phyloP scores from a whole-genome alignment of 2,888 invertebrate genomes.

The Acanthoscelides obtectus region DNA sequence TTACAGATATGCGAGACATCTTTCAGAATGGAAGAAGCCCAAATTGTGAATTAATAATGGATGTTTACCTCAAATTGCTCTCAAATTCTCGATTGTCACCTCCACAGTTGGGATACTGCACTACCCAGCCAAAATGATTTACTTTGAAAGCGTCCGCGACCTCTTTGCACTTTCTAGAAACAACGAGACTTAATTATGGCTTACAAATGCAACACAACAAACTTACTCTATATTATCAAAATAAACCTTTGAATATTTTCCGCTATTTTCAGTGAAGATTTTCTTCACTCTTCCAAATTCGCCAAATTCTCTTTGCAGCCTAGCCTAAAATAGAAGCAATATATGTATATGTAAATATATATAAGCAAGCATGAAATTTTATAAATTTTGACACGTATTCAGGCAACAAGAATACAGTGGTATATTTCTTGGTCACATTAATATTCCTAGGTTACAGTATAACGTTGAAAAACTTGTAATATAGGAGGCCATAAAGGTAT shows the following conservation, averaged over 20 bases:
- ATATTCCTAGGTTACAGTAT: too few relatives aligned
- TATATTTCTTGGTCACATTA: too few relatives aligned
- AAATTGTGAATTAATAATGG: too few relatives aligned
- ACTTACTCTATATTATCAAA: conserved; percentile 26
- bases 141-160: conserved; percentile 6
- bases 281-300: conserved; percentile 27
- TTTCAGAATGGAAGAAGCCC: too few relatives aligned
- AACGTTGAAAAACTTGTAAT: too few relatives aligned
- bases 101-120: conserved; percentile 3
- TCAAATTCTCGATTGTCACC: not conserved
- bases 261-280: conserved; percentile 18
- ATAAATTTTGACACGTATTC: too few relatives aligned
- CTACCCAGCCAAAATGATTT: conserved; percentile 13
- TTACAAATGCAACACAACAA: not conserved
- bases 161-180: conserved; percentile 7
- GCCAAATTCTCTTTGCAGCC: conserved; percentile 18
- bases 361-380: too few relatives aligned
- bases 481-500: too few relatives aligned
- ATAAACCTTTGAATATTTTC: conserved; percentile 24
- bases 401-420: too few relatives aligned
- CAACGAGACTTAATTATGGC: not conserved
- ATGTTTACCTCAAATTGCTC: not conserved
- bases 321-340: conserved; percentile 15
- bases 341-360: conserved; percentile 1
- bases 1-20: too few relatives aligned